A percentile compares a stretch with the other conserved stretches of the same genome.
These are phyloP conservation scores for Polypedilum pembai DNA, from an alignment of 1,140 invertebrate genomes.

Conservation along the genomic window DNA sequence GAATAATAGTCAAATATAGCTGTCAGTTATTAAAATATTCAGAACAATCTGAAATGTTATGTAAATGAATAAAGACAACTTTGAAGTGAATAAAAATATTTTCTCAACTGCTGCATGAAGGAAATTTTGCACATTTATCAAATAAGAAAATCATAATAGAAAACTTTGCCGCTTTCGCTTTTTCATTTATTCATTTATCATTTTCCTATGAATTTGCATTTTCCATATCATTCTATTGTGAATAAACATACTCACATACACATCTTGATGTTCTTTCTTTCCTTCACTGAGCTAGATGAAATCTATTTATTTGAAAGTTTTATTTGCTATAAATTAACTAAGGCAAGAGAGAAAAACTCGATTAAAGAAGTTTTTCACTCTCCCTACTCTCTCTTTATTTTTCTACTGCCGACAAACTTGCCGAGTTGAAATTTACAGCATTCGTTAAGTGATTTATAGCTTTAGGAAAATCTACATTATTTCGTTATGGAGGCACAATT, in stretches of 20 bases:
- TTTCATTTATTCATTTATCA: constrained; percentile 4
- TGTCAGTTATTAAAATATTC: too few relatives aligned
- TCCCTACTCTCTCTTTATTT: not conserved
- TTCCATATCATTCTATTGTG: constrained; percentile 15
- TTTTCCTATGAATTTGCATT: constrained; percentile 24
- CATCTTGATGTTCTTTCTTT: not conserved
- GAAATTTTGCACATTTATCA: constrained; percentile 26
- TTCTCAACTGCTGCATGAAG: not conserved
- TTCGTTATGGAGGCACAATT: not conserved
- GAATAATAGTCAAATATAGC: too few relatives aligned
- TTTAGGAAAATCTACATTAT: constrained; percentile 21
- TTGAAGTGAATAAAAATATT: too few relatives aligned
- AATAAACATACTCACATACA: not conserved
- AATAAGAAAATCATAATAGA: constrained; percentile 22
- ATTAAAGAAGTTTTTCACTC: constrained; percentile 25
- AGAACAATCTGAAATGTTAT: too few relatives aligned
- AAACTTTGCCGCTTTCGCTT: not conserved
- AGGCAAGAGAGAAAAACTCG: not conserved
- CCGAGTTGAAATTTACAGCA: constrained; percentile 20
- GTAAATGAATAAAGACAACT: too few relatives aligned
- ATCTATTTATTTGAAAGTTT: constrained; percentile 13
- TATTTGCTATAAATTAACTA: constrained; percentile 26
- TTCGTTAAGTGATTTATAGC: constrained; percentile 25
- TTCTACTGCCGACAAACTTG: not conserved
- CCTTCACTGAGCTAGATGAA: not conserved